Evolutionary conservation across 2,797 vertebrate genomes (phyloP).

Genomic region (Eidolon dupreanum): DNA sequence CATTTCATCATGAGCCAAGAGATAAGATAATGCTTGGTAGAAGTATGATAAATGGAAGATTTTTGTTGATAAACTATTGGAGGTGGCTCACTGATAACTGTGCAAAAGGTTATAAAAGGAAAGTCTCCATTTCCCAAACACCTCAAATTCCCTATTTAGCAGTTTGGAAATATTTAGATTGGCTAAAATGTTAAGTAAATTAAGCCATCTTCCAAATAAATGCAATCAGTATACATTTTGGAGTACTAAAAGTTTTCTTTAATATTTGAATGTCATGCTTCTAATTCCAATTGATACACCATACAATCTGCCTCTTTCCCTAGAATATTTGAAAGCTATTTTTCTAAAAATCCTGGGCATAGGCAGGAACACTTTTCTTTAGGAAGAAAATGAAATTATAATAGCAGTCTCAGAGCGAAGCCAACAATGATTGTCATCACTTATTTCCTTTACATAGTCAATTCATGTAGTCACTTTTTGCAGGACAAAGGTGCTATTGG

Average conservation of each 20-base stretch:
- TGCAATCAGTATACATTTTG: not conserved
- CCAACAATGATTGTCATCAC: not conserved
- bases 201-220: constrained; percentile 27
- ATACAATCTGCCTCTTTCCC: not conserved
- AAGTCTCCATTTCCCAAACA: not conserved
- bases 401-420: constrained; percentile 3
- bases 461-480: not conserved
- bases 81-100: not conserved
- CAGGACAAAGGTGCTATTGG: not conserved
- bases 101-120: not conserved
- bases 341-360: constrained; percentile 41
- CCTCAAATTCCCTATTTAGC: not conserved
- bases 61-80: constrained; percentile 17
- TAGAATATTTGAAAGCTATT: not conserved
- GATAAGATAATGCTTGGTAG: not conserved
- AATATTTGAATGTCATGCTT: not conserved
- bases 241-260: constrained; percentile 16
- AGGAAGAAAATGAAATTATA: constrained; percentile 51
- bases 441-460: not conserved
- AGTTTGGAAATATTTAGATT: not conserved
- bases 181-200: constrained; percentile 19
- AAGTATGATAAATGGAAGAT: not conserved
- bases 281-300: constrained; percentile 1
- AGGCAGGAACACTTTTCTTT: not conserved
- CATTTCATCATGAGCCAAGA: not conserved